Base-by-base conservation (phyloP, 2,113 vertebrate species). In the Prochilodus magdalenae region DNA sequence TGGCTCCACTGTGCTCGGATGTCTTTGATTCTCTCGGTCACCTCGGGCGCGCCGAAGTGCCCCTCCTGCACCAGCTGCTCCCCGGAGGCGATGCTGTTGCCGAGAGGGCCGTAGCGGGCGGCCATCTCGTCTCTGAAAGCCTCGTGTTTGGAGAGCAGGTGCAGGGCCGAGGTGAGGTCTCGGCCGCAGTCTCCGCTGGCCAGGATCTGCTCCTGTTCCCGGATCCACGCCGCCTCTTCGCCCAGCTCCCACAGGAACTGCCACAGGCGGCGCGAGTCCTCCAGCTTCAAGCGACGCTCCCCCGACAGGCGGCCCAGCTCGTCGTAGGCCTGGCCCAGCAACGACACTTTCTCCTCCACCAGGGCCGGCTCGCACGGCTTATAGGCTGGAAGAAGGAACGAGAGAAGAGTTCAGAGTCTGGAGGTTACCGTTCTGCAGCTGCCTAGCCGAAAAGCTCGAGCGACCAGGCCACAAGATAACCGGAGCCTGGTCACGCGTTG, bases 231-330 rank as follows among this genome's bases (percentile, higher is more conserved):
- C 66, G 96, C 94, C 16, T 97, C 93, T 89, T 98, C 97, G 0
- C 96, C 97, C 40, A 95, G 85, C 86, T 98, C 97, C 97, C 97
- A 98, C 83, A 97, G 89, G 90, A 98, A 96, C 73, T 96, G 94
- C 96, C 96, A 97, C 27, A 98, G 92, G 7, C 95, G 93, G 0
- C 94, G 93, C 0, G 97, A 97, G 26, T 97, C 96, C 87, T 97
- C 96, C 12, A 98, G 91, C 1, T 93, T 88, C 14, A 89, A 91
- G 14, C 96, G 90, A 0, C 97, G 91, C 0, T 90, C 80, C 0
- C 85, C 92, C 0, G 94, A 94, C 79, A 98, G 89, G 27, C 91
- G 86, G n/a, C 94, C 94, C 40, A 98, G 91, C 29, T 96, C 95
- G 75, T 93, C 93, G 6, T 97, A 98, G 57, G 92, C 91, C 75